Percentiles rank a stretch among this genome's conserved stretches.
Conservation (phyloP, 2,113 vertebrate species). For the Heptranchias perlo region DNA sequence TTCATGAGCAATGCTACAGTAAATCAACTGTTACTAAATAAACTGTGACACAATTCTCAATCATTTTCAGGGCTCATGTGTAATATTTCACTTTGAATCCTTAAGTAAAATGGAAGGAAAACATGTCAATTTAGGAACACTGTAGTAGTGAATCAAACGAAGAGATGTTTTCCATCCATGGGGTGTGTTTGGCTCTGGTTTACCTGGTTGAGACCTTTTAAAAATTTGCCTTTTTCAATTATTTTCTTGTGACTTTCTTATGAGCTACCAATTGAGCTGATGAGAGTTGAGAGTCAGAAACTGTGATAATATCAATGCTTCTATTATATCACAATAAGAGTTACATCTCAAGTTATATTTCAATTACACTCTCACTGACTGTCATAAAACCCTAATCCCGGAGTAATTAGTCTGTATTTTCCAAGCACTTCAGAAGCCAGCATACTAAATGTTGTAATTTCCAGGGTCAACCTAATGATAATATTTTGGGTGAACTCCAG, state of each 20-base stretch:
- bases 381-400: background rate
- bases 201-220: background rate
- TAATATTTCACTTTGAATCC: background rate
- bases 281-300: background rate
- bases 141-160: background rate
- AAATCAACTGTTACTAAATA: background rate
- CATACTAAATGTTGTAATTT: background rate
- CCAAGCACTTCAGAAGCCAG: background rate
- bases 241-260: background rate
- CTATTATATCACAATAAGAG: background rate
- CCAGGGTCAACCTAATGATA: background rate
- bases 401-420: background rate
- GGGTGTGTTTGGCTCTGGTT: background rate
- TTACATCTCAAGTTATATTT: background rate
- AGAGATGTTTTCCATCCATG: background rate
- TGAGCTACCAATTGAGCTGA: background rate
- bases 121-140: background rate
- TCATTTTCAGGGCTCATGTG: background rate
- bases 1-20: background rate
- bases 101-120: background rate
- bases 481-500: background rate
- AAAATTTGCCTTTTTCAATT: background rate
- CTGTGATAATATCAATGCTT: background rate
- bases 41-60: background rate
- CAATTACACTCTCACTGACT: background rate